Base-by-base conservation (phyloP, 35 echinoderm and acorn worm species). In the Apostichopus parvimensis region DNA sequence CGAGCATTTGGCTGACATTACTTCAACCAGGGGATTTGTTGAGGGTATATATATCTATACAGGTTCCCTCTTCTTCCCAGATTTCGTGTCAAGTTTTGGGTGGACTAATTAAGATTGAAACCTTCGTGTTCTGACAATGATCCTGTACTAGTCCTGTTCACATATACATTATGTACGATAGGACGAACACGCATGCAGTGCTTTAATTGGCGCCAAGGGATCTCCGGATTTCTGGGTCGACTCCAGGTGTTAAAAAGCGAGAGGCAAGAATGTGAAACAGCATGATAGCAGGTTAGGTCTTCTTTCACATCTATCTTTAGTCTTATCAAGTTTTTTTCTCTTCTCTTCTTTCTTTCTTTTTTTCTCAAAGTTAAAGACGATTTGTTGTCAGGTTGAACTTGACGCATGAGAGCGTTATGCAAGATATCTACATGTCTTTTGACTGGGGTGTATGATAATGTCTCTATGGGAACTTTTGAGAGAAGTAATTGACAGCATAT, bases 221-320 rank as follows among this genome's bases (percentile, higher is more conserved):
- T 58, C n/a, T 8, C 53, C 0, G 21, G 53, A 54, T 83, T 56
- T 83, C 53, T 84, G 57, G 79, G 81, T 84, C 54, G 81, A 84
- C 81, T 84, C 81, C 81, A 84, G 81, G 81, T 84, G 81, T 84
- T 84, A 84, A 84, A 82, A 84, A n/a, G 71, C 17, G 18, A 60
- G 81, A 59, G 24, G 5, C n/a, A 84, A 84, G 81, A 84, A 84
- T 84, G 81, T 59, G 15, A 4, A 56, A 59, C 81, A 21, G 20
- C 81, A 84, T 84, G 81, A 18, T 20, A 84, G 6, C 56, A 84
- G 14, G 6, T 75, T 2, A 4, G 71, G 71, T 75, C 17, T 75
- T 45, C 71, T 75, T 75, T 75, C 71, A 75, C 15, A 75, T 18
- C 71, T 75, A 75, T 75, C 20, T 20, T 75, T 75, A 75, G 5